phyloP scores from a whole-genome alignment of 2,797 vertebrate species.

The Micrastur ruficollis region DNA sequence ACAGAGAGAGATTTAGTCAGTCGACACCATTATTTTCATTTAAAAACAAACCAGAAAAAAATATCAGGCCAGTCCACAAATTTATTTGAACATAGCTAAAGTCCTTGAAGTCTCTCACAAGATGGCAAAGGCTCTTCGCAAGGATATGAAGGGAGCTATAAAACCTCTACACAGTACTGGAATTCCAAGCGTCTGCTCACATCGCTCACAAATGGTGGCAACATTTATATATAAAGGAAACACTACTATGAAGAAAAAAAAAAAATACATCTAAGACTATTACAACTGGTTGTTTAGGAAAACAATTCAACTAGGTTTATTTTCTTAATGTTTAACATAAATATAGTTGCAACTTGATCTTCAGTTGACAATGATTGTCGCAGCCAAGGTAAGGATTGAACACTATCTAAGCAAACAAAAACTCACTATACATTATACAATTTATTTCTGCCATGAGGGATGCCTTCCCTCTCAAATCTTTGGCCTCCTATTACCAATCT shows the following conservation, averaged over 20 bases:
- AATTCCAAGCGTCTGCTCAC: constrained; percentile 51
- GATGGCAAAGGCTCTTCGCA: constrained; percentile 24
- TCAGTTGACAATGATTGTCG: constrained; percentile 80
- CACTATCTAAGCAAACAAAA: constrained; percentile 70
- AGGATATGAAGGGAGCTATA: constrained; percentile 48
- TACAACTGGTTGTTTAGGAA: constrained; percentile 62
- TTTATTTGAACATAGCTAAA: constrained; percentile 26
- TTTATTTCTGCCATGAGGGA: constrained; percentile 66
- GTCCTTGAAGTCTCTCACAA: constrained; percentile 23
- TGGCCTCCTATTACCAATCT: constrained; percentile 71
- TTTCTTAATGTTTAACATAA: constrained; percentile 77
- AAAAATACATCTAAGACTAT: constrained; percentile 63
- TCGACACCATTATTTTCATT: neutral
- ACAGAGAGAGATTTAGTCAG: neutral
- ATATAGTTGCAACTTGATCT: constrained; percentile 80
- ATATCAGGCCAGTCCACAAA: constrained; percentile 20
- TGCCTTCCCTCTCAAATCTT: constrained; percentile 71
- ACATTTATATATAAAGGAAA: constrained; percentile 59
- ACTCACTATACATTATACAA: constrained; percentile 63
- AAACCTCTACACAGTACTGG: constrained; percentile 45
- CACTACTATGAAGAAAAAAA: neutral
- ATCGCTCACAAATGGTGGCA: constrained; percentile 50
- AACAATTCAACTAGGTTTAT: constrained; percentile 68
- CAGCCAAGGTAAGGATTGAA: constrained; percentile 74
- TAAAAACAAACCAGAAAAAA: neutral